Conservation (phyloP, 1,140 invertebrate genomes). For the Oppia nitens region DNA sequence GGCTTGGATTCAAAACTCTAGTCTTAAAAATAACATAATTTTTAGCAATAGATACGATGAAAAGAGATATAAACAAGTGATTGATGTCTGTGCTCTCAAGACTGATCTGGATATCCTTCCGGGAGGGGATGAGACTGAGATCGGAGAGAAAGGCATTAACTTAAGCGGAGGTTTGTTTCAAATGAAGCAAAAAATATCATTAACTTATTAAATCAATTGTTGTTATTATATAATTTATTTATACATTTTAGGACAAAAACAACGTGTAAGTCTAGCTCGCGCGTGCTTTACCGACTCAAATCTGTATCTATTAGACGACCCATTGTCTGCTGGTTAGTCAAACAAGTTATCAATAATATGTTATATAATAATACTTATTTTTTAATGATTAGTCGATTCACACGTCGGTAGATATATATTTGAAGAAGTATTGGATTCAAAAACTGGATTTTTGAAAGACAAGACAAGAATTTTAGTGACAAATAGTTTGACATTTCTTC, state of each 20-base stretch:
- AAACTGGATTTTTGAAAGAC: constrained; percentile 19
- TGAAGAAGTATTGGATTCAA: constrained; percentile 29
- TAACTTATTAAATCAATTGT: background rate
- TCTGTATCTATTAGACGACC: constrained; percentile 33
- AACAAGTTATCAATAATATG: too few relatives aligned
- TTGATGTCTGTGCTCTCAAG: constrained; percentile 22
- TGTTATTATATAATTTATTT: constrained; percentile 24
- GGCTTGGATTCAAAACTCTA: constrained; percentile 41
- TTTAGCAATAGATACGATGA: constrained; percentile 36
- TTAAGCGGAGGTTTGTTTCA: constrained; percentile 1
- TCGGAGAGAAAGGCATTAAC: constrained; percentile 34
- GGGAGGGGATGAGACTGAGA: constrained; percentile 33
- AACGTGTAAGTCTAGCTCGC: constrained; percentile 24
- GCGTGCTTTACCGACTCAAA: constrained; percentile 27
- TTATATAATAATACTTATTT: background rate
- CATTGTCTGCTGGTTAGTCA: constrained; percentile 27
- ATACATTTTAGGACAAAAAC: constrained; percentile 26
- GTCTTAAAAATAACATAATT: constrained; percentile 35
- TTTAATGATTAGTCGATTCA: constrained; percentile 24
- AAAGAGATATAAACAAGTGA: constrained; percentile 25
- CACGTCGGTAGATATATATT: constrained; percentile 33
- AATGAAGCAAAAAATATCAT: background rate
- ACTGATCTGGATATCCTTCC: constrained; percentile 26
- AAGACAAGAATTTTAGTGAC: constrained; percentile 30
- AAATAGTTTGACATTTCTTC: constrained; percentile 26